Conservation (phyloP, 1,140 invertebrate genomes). For the Eulimnadia texana region DNA sequence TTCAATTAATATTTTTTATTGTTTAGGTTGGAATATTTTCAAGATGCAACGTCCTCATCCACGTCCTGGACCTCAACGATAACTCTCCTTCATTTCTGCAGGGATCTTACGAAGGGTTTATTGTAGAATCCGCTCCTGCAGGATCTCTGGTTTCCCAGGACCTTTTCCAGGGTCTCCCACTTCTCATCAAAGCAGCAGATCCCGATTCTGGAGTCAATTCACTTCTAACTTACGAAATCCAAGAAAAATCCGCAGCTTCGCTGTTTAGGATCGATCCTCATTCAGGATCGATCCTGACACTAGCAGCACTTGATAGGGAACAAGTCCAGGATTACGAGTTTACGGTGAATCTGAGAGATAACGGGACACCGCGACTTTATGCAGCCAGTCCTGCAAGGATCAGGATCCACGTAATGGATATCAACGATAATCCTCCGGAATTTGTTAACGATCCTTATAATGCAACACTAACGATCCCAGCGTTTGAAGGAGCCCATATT, state of each 20-base stretch:
- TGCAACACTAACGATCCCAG: constrained; percentile 62
- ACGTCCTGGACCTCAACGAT: constrained; percentile 67
- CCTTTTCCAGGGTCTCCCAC: constrained; percentile 37
- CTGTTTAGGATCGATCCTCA: constrained; percentile 72
- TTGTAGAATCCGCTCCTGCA: constrained; percentile 53
- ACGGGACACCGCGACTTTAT: constrained; percentile 57
- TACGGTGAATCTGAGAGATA: constrained; percentile 69
- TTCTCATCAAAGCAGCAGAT: constrained; percentile 63
- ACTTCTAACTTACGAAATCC: constrained; percentile 66
- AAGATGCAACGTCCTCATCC: constrained; percentile 47
- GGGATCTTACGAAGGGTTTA: constrained; percentile 46
- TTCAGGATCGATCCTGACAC: constrained; percentile 78
- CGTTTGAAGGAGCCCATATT: constrained; percentile 54
- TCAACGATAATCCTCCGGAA: constrained; percentile 72
- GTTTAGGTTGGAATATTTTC: constrained; percentile 49
- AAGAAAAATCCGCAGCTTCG: constrained; percentile 51
- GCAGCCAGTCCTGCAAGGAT: constrained; percentile 56
- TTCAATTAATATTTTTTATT: no score
- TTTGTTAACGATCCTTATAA: constrained; percentile 56
- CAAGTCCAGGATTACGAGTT: constrained; percentile 51
- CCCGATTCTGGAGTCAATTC: constrained; percentile 67
- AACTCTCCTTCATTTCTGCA: constrained; percentile 64
- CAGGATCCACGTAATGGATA: constrained; percentile 56
- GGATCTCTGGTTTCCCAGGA: constrained; percentile 44
- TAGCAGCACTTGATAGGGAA: constrained; percentile 84